These are phyloP conservation scores for Camponotus floridanus DNA, from an alignment of 1,140 invertebrate genomes.

Conservation along the genomic window DNA sequence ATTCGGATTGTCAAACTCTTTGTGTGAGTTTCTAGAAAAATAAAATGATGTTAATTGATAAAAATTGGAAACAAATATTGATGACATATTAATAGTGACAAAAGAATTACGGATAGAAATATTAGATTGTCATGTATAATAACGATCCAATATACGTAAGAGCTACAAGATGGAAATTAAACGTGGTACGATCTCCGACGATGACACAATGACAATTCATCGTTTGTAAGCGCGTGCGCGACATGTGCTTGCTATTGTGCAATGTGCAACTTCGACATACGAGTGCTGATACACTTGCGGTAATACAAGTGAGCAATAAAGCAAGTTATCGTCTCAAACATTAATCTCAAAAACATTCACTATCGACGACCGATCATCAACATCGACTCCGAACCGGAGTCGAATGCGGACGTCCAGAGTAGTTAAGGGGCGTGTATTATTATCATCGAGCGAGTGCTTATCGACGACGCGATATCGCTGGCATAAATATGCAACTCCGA, in stretches of 20 bases:
- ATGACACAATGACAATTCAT: neutral
- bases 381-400: neutral
- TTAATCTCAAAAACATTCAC: neutral
- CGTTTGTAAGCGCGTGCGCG: neutral
- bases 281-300: constrained; percentile 30
- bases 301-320: neutral
- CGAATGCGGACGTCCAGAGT: neutral
- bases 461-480: neutral
- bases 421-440: constrained; percentile 19
- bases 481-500: constrained; percentile 15
- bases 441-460: constrained; percentile 6
- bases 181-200: neutral
- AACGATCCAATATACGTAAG: neutral
- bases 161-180: neutral
- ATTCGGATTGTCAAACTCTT: neutral
- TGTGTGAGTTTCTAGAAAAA: neutral
- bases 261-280: neutral
- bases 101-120: neutral
- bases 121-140: neutral
- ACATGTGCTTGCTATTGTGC: neutral
- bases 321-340: neutral
- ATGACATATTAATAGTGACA: neutral
- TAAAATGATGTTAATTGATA: neutral
- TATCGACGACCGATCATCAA: neutral
- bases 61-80: neutral